Evolutionary conservation across 2,113 vertebrate genomes (phyloP), one percentile per base, ranked within the genome.

Genomic region (Ameiurus melas): DNA sequence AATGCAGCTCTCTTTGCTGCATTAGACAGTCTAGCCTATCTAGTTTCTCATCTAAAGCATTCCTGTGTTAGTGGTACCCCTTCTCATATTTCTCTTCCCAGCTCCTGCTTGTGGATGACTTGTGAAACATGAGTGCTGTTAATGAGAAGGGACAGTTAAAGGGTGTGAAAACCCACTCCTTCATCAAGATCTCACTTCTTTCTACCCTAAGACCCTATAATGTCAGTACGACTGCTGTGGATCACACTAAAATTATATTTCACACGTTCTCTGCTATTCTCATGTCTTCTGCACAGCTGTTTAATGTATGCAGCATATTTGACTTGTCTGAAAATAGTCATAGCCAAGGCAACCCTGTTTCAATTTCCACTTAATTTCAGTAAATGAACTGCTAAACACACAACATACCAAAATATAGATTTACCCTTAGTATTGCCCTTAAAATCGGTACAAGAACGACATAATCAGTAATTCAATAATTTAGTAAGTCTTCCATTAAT

Each of bases 81-180:
- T 66, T 82, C 55, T 82, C 27, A 22, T 22, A 60, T 62, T 64
- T 51, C 55, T 86, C 30, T 33, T 70, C 47, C n/a, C 81, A 80
- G 78, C 33, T 36, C 60, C 73, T 36, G 82, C 68, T 82, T 66
- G 16, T 33, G 58, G 81, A 86, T 47, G 57, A 66, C 43, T 64
- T 39, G 53, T 55, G 58, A 86, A 89, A 90, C 75, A 77, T 43
- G 71, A 83, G 66, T 1, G 33, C 83, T 68, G 9, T 57, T 87
- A 90, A 90, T 87, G 80, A 86, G 80, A 89, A 71, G n/a, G 83
- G 88, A 89, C 83, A 85, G 62, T 89, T 89, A 85, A 82, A 51
- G 68, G 66, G 82, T 89, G 88, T 85, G 90, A 90, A 90, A 90
- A 33, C 81, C 53, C 87, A 80, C 75, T 82, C 81, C 5, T 64